phyloP scores from a whole-genome alignment of 1,140 invertebrate species.

The Drosophila melanica region DNA sequence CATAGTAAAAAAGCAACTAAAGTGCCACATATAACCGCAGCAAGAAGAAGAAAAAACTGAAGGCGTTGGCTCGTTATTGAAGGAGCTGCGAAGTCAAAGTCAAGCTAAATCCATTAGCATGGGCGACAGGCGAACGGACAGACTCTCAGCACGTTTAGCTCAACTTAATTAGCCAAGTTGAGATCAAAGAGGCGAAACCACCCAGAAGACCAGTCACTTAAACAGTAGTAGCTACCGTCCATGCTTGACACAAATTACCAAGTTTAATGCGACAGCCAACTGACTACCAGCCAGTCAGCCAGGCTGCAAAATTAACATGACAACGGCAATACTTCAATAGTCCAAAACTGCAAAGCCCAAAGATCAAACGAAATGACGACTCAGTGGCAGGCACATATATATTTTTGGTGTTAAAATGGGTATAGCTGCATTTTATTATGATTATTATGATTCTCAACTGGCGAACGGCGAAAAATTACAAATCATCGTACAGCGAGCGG shows the following conservation, averaged over 20 bases:
- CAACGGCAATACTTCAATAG: slow-evolving; percentile 73
- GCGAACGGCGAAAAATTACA: slow-evolving; percentile 68
- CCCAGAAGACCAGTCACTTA: slow-evolving; percentile 67
- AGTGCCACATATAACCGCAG: slow-evolving; percentile 3
- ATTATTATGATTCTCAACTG: slow-evolving; percentile 80
- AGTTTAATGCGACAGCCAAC: slow-evolving; percentile 72
- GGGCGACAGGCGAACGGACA: background rate
- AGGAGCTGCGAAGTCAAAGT: slow-evolving; percentile 3
- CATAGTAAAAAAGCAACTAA: background rate
- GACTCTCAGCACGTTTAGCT: slow-evolving; percentile 68
- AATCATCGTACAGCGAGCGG: slow-evolving; percentile 74
- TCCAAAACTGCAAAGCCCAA: slow-evolving; percentile 15
- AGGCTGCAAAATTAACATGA: slow-evolving; percentile 67
- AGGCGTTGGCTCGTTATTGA: background rate
- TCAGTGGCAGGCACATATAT: slow-evolving; percentile 37
- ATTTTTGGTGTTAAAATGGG: slow-evolving; percentile 82
- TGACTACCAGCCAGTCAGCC: slow-evolving; percentile 11
- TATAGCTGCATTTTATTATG: slow-evolving; percentile 82
- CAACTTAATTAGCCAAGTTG: slow-evolving; percentile 67
- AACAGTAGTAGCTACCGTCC: slow-evolving; percentile 66
- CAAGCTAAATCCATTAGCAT: slow-evolving; percentile 26
- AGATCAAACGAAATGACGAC: slow-evolving; percentile 29
- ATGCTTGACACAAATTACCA: slow-evolving; percentile 77
- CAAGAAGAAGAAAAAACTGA: background rate
- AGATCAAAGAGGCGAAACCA: slow-evolving; percentile 60